Percentiles rank a stretch among this genome's conserved stretches.
phyloP scores from a whole-genome alignment of 2,113 vertebrate species.

The Odobenus rosmarus region DNA sequence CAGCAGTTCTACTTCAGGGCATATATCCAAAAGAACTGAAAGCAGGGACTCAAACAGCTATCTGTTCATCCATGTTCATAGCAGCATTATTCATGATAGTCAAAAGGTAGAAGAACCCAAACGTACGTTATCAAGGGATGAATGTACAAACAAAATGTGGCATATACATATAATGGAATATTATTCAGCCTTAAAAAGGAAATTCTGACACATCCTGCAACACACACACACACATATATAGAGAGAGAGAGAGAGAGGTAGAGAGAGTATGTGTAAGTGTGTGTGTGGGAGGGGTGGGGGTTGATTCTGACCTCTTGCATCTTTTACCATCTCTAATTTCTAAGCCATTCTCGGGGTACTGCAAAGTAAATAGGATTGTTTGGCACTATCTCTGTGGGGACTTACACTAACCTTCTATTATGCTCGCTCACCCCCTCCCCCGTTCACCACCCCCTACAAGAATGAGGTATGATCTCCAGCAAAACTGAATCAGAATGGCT shows the following conservation, averaged over 20 bases:
- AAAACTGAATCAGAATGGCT: slow-evolving; percentile 1
- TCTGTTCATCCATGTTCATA: background rate
- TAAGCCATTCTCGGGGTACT: background rate
- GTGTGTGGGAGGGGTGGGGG: background rate
- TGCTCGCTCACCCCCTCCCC: background rate
- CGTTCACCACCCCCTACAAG: background rate
- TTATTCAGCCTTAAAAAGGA: background rate
- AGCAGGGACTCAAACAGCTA: background rate
- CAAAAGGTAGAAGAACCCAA: background rate
- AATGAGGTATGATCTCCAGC: background rate
- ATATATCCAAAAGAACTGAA: background rate
- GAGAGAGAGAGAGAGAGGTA: background rate
- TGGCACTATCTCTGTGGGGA: background rate
- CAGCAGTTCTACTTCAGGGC: background rate
- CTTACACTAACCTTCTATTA: background rate
- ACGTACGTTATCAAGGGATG: background rate
- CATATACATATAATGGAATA: background rate
- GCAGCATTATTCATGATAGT: background rate
- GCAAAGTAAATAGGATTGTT: background rate
- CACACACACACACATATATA: background rate
- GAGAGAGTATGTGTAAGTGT: background rate
- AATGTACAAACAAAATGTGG: background rate
- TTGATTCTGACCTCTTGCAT: background rate
- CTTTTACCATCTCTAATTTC: background rate
- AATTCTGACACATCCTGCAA: background rate